Base-by-base conservation (phyloP, 2,113 vertebrate genomes). In the Austrofundulus limnaeus region DNA sequence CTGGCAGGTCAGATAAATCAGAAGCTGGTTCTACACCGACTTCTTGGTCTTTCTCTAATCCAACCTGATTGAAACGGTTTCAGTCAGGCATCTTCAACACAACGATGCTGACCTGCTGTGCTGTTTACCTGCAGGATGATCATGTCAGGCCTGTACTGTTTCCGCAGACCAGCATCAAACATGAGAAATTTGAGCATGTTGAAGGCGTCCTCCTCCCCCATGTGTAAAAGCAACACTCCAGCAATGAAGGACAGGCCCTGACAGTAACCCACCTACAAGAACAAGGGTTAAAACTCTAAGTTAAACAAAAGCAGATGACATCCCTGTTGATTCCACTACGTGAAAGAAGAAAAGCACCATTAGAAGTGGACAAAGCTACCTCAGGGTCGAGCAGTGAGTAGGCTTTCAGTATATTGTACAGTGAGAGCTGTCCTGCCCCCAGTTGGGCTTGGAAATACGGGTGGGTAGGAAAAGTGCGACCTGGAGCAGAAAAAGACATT, bases 191-290 rank as follows among this genome's bases (percentile, higher is more conserved):
- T 97, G 51, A 99, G 93, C 92, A 97, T 98, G 86, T 96, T 90
- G 72, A 99, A 99, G 74, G 97, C 95, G 67, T 98, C 95, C 54
- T 98, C 95, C 74, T 99, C 97, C 38, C 92, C 95, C 95, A 98
- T 96, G 84, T 99, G 97, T 43, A 99, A 88, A 76, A 99, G 94
- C 74, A 99, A 90, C 37, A 99, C 94, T 39, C 97, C 97, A 0
- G 97, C 97, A 68, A 98, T 95, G 74, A 99, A 99, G 87, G 96
- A 98, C 82, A 99, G 94, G 19, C 97, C 97, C 88, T 99, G 97
- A 83, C 97, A 99, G 88, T 99, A 99, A 75, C 97, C 97, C 81
- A 98, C 96, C 89, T 91, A 63, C 23, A 75, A 66, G 43, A 75
- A 49, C 52, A 63, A 42, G 21, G 38, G 5, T 21, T 61, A 21